These are phyloP conservation scores for Pygocentrus nattereri DNA, from an alignment of 2,797 vertebrate species.

Conservation along the genomic window DNA sequence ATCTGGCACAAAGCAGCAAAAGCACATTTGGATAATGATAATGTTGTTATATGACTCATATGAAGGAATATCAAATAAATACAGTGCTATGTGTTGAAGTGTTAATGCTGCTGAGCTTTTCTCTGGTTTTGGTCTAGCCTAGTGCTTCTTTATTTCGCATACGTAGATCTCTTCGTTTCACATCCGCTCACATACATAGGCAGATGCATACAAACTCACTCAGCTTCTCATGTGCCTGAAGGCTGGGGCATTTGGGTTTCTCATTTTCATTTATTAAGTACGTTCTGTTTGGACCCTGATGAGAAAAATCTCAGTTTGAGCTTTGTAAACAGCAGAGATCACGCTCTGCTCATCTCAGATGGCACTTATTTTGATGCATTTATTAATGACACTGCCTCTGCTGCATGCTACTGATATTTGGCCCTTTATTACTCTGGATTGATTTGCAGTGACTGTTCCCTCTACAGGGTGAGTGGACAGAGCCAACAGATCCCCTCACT, in stretches of 20 bases:
- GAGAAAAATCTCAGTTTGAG: not conserved
- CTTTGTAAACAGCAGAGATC: no score
- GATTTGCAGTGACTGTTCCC: no score
- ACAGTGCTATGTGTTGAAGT: not conserved
- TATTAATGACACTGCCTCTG: no score
- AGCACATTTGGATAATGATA: not conserved
- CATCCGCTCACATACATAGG: not conserved
- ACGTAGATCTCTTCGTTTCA: not conserved
- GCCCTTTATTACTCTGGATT: no score
- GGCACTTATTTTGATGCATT: no score
- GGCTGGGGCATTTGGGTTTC: not conserved
- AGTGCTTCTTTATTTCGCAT: not conserved
- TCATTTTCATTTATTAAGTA: not conserved
- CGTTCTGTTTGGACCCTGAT: not conserved
- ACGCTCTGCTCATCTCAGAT: no score
- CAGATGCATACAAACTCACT: no score
- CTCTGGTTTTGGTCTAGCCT: not conserved
- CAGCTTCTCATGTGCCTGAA: not conserved
- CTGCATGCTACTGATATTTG: no score
- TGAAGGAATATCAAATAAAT: not conserved
- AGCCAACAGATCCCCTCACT: no score
- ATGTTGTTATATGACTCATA: constrained; percentile 7
- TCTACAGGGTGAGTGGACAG: no score
- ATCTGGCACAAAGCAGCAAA: not conserved
- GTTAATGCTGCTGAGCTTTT: not conserved